Percentiles rank a stretch among this genome's conserved stretches.
Conservation (phyloP, 2,888 invertebrate species). For the Drosophila tanythrix region DNA sequence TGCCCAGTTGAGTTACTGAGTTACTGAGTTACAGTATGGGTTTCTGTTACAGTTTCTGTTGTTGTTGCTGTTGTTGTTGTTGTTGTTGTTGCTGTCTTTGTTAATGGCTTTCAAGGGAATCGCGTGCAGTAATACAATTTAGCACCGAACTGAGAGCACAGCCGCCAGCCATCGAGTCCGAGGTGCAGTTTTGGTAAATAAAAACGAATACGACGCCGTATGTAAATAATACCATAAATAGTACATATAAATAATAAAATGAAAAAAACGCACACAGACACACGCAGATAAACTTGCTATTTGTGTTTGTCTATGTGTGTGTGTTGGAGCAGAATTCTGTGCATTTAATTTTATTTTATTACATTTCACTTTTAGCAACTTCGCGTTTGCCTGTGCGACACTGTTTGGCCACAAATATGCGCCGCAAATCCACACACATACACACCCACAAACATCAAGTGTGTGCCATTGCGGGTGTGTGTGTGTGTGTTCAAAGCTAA, state of each 20-base stretch:
- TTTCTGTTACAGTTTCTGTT: constrained; percentile 36
- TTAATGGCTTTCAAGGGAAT: constrained; percentile 78
- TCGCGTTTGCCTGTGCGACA: constrained; percentile 58
- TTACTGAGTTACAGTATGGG: constrained; percentile 27
- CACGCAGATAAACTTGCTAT: constrained; percentile 2
- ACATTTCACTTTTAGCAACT: constrained; percentile 68
- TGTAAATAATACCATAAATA: constrained; percentile 58
- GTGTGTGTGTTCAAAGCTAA: constrained; percentile 49
- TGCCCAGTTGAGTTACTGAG: constrained; percentile 55
- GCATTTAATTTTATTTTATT: constrained; percentile 75
- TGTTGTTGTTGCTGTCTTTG: constrained; percentile 50
- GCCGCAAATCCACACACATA: constrained; percentile 53
- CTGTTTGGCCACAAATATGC: constrained; percentile 66
- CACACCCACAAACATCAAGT: constrained; percentile 19
- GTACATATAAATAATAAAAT: constrained; percentile 34
- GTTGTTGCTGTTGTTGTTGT: constrained; percentile 27
- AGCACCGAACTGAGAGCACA: constrained; percentile 43
- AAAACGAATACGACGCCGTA: constrained; percentile 49
- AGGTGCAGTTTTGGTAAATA: constrained; percentile 49
- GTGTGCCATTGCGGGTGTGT: constrained; percentile 9
- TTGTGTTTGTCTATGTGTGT: constrained; percentile 7
- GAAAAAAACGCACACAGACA: constrained; percentile 1
- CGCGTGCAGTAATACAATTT: constrained; percentile 78
- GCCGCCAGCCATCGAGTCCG: constrained; percentile 14
- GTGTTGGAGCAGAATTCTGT: constrained; percentile 49